Base-by-base conservation (phyloP, 2,888 invertebrate species). In the Chloroclysta siterata region DNA sequence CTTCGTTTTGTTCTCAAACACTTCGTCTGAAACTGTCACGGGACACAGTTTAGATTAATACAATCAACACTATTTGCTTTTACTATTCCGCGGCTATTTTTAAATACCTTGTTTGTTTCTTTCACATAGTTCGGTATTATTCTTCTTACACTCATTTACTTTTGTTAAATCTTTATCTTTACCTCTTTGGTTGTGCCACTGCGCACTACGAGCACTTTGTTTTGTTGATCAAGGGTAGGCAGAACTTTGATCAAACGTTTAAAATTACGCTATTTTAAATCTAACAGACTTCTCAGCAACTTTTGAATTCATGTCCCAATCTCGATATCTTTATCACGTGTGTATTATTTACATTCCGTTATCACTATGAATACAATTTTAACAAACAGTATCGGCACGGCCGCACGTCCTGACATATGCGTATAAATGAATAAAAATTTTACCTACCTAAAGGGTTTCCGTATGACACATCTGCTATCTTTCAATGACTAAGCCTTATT, bases 291-390 rank as follows among this genome's bases (percentile, higher is more conserved):
- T 33, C 29, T 33, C 15, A 50, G 29, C 33, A 14, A 47, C 47
- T 15, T 0, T 36, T 29, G n/a, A 48, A 29, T 4, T 47, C 10
- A 59, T 22, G 39, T 46, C 11, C 15, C 22, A 42, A 44, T 61
- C 54, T 60, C 11, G n/a, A 60, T 36, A 46, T 15, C n/a, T 51
- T 51, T 65, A 65, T 61, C 65, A 48, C 46, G 14, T 29, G 41
- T 28, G 44, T 61, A 57, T 50, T 54, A 54, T 65, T 65, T 65
- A 65, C 65, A 65, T 58, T 47, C n/a, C 29, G 51, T 57, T 60
- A 65, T 60, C 64, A 57, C 53, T 15, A 15, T 53, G 53, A 55
- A 56, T 51, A 51, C 36, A 39, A 39, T 39, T 39, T 22, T 22
- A 33, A 64, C 55, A 59, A 42, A 22, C 22, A 22, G 22, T 22